Evolutionary conservation across 1,140 invertebrate genomes (phyloP).

Genomic region (Cecropterus lyciades): DNA sequence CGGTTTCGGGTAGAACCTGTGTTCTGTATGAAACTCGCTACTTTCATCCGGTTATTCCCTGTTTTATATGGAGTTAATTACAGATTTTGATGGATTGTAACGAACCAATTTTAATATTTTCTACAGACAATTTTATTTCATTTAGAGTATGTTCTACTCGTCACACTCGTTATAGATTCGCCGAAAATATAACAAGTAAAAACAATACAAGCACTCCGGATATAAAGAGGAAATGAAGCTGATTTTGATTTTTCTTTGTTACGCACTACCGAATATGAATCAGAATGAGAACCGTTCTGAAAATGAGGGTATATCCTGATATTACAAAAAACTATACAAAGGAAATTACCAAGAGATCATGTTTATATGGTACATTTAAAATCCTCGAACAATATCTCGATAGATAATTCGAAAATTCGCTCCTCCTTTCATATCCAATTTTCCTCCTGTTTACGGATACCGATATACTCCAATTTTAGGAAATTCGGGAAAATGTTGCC

Average conservation of each 20-base stretch:
- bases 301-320: slow-evolving; percentile 29
- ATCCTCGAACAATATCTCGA: slow-evolving; percentile 22
- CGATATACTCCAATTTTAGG: not conserved
- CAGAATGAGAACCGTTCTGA: slow-evolving; percentile 16
- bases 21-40: no score
- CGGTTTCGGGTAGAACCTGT: no score
- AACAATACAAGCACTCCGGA: slow-evolving; percentile 40
- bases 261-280: slow-evolving; percentile 32
- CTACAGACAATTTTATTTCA: no score
- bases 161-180: not conserved
- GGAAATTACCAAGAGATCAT: slow-evolving; percentile 36
- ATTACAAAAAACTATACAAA: slow-evolving; percentile 31
- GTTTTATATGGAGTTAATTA: no score
- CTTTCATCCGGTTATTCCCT: no score
- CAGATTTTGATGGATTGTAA: no score
- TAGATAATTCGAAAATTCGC: slow-evolving; percentile 11
- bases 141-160: no score
- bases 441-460: slow-evolving; percentile 11
- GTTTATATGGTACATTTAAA: slow-evolving; percentile 25
- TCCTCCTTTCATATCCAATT: slow-evolving; percentile 5
- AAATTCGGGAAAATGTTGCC: not conserved
- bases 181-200: not conserved
- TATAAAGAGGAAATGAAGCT: slow-evolving; percentile 55
- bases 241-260: slow-evolving; percentile 44
- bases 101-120: no score